Evolutionary conservation across 2,797 vertebrate genomes (phyloP).

Genomic region (Lutjanus argentimaculatus): DNA sequence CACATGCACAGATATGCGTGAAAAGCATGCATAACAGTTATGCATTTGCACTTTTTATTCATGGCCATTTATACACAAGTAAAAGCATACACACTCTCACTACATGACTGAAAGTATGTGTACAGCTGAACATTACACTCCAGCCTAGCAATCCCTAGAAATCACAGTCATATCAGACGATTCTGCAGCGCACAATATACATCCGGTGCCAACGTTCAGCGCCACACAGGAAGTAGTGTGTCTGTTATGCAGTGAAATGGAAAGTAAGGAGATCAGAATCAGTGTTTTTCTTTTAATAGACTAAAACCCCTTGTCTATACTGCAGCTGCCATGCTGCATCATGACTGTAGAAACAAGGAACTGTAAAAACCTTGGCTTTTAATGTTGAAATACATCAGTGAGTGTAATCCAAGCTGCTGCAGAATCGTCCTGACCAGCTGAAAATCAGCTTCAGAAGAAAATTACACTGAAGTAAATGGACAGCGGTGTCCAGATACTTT

Average conservation of each 20-base stretch:
- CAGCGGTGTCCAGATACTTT: background rate
- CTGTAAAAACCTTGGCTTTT: background rate
- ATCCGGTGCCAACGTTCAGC: background rate
- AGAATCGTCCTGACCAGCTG: background rate
- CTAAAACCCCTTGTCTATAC: background rate
- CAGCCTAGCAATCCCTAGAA: background rate
- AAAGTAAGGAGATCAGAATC: background rate
- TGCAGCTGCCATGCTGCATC: background rate
- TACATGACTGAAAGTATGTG: background rate
- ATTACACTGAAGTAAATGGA: background rate
- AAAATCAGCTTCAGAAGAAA: background rate
- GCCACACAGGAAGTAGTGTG: background rate
- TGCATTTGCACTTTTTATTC: background rate
- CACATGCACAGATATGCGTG: background rate
- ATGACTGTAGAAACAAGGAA: background rate
- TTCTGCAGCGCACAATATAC: background rate
- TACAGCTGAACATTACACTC: background rate
- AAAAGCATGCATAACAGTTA: slow-evolving; percentile 6
- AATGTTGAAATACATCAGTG: background rate
- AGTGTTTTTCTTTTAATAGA: too few species aligned
- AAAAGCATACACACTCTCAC: background rate
- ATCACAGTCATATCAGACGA: background rate
- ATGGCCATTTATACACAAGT: background rate
- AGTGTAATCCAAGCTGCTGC: background rate
- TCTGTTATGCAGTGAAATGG: background rate